These are phyloP conservation scores for Harpagoxenus sublaevis DNA, from an alignment of 2,888 invertebrate genomes.

Conservation along the genomic window DNA sequence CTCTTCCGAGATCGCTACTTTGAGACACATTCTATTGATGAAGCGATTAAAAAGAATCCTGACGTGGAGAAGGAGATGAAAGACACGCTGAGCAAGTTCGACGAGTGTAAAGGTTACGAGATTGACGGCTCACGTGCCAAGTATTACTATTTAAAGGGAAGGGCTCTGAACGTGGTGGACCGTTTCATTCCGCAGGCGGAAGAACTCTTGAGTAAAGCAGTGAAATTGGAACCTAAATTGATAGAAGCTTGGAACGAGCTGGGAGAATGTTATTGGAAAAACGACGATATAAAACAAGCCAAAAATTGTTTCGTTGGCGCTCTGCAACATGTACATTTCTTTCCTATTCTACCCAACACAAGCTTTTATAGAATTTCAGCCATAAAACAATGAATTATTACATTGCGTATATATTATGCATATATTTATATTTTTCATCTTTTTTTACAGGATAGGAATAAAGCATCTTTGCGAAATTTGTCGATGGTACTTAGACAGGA, in stretches of 20 bases:
- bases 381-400: not conserved
- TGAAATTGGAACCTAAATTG: slow-evolving; percentile 93
- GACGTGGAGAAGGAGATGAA: slow-evolving; percentile 90
- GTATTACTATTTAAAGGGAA: slow-evolving; percentile 91
- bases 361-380: not conserved
- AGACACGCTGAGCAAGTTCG: slow-evolving; percentile 89
- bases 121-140: slow-evolving; percentile 87
- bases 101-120: slow-evolving; percentile 89
- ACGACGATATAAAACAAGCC: slow-evolving; percentile 92
- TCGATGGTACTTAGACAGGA: slow-evolving; percentile 94
- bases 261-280: slow-evolving; percentile 96
- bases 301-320: slow-evolving; percentile 94
- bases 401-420: not conserved
- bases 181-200: slow-evolving; percentile 91
- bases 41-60: slow-evolving; percentile 89
- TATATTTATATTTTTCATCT: slow-evolving; percentile 4
- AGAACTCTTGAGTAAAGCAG: slow-evolving; percentile 92
- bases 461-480: slow-evolving; percentile 92
- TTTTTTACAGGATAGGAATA: slow-evolving; percentile 89
- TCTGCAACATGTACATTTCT: slow-evolving; percentile 89
- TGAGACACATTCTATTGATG: slow-evolving; percentile 90
- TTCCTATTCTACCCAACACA: not conserved
- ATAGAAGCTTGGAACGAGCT: slow-evolving; percentile 96
- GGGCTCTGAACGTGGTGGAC: slow-evolving; percentile 91
- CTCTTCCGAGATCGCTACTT: slow-evolving; percentile 93